Evolutionary conservation across 2,113 vertebrate species (phyloP).

Genomic region (Craseonycteris thonglongyai): DNA sequence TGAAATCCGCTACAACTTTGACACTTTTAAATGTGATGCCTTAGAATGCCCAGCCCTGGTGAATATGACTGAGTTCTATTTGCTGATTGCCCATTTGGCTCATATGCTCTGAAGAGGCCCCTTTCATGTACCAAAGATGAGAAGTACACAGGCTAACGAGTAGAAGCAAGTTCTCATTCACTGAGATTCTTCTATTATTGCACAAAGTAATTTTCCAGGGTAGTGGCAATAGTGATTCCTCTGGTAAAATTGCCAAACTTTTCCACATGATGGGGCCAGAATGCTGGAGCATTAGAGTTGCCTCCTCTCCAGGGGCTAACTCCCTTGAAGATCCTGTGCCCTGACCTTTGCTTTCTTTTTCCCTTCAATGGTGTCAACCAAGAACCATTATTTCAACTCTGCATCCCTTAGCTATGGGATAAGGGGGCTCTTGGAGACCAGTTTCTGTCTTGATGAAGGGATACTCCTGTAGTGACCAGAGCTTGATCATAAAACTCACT

Average conservation of each 20-base stretch:
- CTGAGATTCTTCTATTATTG: background rate
- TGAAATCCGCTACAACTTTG: background rate
- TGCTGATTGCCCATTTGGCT: background rate
- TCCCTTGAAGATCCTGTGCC: background rate
- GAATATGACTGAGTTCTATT: background rate
- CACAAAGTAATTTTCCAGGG: background rate
- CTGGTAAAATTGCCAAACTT: background rate
- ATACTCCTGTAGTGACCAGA: background rate
- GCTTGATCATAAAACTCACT: background rate
- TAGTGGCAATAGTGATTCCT: background rate
- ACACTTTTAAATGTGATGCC: background rate
- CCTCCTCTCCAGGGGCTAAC: background rate
- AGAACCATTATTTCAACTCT: background rate
- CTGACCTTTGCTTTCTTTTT: background rate
- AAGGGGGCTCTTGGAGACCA: background rate
- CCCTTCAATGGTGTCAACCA: background rate
- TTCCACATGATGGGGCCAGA: background rate
- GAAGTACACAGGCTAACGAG: background rate
- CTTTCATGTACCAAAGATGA: background rate
- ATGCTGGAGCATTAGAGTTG: background rate
- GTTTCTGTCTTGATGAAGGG: background rate
- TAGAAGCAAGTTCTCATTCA: background rate
- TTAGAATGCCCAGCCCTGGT: background rate
- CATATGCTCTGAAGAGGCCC: background rate
- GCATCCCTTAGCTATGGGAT: background rate